Percentiles rank a stretch among this genome's conserved stretches.
Conservation (phyloP, 2,113 vertebrate species). For the Rhinoderma darwinii region DNA sequence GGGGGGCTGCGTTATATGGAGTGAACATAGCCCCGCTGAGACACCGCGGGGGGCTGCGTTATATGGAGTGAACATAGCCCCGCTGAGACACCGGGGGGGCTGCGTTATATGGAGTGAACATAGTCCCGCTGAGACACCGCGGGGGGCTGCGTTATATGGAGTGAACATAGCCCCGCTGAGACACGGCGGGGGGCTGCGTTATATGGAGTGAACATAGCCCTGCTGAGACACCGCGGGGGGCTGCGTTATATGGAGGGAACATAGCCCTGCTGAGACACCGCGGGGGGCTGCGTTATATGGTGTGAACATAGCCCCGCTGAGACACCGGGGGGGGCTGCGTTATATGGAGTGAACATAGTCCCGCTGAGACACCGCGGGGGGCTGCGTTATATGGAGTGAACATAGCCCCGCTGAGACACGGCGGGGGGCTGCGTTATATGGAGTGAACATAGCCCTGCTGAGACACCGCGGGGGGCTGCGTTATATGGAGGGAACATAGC, state of each 20-base stretch:
- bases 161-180: slow-evolving; percentile 12
- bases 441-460: background rate
- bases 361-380: slow-evolving; percentile 4
- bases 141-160: slow-evolving; percentile 21
- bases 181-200: background rate
- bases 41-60: background rate
- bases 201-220: slow-evolving; percentile 5
- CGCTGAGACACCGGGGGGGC: slow-evolving; percentile 6
- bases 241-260: slow-evolving; percentile 4
- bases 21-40: slow-evolving; percentile 12
- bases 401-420: background rate
- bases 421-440: slow-evolving; percentile 20
- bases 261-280: background rate
- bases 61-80: slow-evolving; percentile 5
- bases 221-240: slow-evolving; percentile 2
- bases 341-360: background rate
- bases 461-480: slow-evolving; percentile 4
- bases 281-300: slow-evolving; percentile 20
- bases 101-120: slow-evolving; percentile 10
- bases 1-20: slow-evolving; percentile 21
- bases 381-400: slow-evolving; percentile 18
- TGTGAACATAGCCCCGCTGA: slow-evolving; percentile 5
- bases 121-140: background rate
- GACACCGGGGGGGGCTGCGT: background rate
- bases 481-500: background rate